Evolutionary conservation across 2,113 vertebrate genomes (phyloP), one percentile per base, ranked within the genome.

Genomic region (Sander lucioperca): DNA sequence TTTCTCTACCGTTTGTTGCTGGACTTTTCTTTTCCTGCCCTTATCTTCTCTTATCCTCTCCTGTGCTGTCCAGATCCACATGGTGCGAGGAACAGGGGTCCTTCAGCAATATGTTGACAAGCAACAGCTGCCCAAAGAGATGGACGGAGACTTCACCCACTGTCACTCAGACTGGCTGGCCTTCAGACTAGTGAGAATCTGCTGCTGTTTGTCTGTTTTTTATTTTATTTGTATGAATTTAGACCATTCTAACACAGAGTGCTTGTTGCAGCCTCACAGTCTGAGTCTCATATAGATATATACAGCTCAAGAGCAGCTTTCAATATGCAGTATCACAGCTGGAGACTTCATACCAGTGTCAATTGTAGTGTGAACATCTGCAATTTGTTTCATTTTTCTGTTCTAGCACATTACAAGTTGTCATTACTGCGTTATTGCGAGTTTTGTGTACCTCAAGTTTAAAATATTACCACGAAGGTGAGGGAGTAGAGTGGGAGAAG

Each of bases 161-260:
- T 94, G 91, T 6, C 96, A 96, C 64, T 53, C 83, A 2, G 95
- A 96, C 84, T 97, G 97, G 96, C 94, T 96, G 81, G 86, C 93
- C 48, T 96, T 95, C 82, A 95, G 96, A 86, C 93, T 96, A 90
- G 97, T 97, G 86, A 91, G 87, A 6, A 9, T 6, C 33, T 11
- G 15, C 15, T 43, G 0, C 19, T 30, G 14, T 45, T 54, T 61
- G 2, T 53, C 27, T 56, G 1, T 27, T 39, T 18, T 65, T 65
- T 27, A 21, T 43, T 56, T 65, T 3, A 76, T 56, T n/a, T 47
- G 13, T 51, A 21, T 45, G 11, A 56, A 57, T n/a, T 39, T 11
- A 15, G 5, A 30, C 21, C 51, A 18, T 56, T 36, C 1, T 30
- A 8, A 18, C 59, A 50, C 7, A 25, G 30, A 62, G 10, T 11